Evolutionary conservation across 2,888 invertebrate species (phyloP).

Genomic region (Calameuta pallipes): DNA sequence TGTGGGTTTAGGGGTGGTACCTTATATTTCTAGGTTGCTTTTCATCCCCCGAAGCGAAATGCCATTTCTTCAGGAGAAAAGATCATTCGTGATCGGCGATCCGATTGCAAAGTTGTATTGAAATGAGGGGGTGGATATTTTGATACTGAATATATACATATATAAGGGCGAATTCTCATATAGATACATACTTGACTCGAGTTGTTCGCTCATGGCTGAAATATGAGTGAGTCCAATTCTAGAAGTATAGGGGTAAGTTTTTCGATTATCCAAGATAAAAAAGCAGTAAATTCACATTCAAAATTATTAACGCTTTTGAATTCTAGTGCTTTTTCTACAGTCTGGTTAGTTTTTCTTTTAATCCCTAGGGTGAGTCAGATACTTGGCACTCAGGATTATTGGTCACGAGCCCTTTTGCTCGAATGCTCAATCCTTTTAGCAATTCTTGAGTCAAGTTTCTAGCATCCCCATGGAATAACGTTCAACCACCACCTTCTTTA

Average conservation of each 20-base stretch:
- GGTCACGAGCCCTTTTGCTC: constrained; percentile 49
- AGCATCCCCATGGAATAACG: too few species aligned
- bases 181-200: neutral
- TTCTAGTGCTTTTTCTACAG: neutral
- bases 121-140: neutral
- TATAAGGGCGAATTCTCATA: neutral
- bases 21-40: neutral
- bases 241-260: neutral
- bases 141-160: neutral
- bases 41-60: neutral
- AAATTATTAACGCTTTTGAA: neutral
- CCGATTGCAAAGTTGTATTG: neutral
- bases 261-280: neutral
- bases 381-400: neutral
- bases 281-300: neutral
- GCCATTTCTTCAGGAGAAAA: neutral
- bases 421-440: constrained; percentile 63
- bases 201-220: neutral
- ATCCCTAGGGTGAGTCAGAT: neutral
- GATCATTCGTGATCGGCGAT: neutral
- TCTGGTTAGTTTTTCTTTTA: neutral
- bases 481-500: neutral
- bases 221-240: neutral
- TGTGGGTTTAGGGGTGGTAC: neutral
- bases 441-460: constrained; percentile 35